Conservation (phyloP, 1,140 invertebrate genomes). For the Drosophila pandora region DNA sequence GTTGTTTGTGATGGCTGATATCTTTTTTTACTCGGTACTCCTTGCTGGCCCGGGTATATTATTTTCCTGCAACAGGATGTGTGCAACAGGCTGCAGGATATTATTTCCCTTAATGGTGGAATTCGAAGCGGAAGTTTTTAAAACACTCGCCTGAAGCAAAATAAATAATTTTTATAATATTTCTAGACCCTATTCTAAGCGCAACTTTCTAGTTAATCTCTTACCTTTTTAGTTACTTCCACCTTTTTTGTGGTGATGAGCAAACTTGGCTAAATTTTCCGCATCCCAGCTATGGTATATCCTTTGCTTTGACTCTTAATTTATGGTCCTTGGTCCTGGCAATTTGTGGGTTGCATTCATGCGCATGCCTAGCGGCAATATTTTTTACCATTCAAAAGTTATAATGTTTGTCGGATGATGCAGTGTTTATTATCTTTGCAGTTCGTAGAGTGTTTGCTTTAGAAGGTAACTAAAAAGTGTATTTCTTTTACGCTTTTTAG, state of each 20-base stretch:
- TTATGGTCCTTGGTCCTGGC: conserved; percentile 52
- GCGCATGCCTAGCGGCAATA: conserved; percentile 41
- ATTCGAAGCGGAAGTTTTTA: conserved; percentile 12
- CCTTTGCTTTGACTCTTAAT: conserved; percentile 57
- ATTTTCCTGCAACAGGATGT: conserved; percentile 32
- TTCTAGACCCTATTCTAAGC: background rate
- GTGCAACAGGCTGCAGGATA: conserved; percentile 26
- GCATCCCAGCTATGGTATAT: background rate
- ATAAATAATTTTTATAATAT: background rate
- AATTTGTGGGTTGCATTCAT: conserved; percentile 38
- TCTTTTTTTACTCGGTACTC: conserved; percentile 14
- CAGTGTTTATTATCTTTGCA: conserved; percentile 12
- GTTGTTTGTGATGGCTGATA: background rate
- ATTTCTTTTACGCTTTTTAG: conserved; percentile 15
- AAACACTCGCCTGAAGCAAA: background rate
- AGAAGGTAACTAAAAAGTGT: background rate
- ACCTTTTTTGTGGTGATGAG: conserved; percentile 3
- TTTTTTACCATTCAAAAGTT: conserved; percentile 33
- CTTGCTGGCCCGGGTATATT: conserved; percentile 24
- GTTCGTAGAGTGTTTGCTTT: background rate
- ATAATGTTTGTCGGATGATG: conserved; percentile 34
- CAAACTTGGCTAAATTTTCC: conserved; percentile 12
- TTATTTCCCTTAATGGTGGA: background rate
- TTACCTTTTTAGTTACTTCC: background rate
- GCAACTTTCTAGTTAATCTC: background rate